Base-by-base conservation (phyloP, 2,888 invertebrate genomes). In the Marasmarcha lunaedactyla region DNA sequence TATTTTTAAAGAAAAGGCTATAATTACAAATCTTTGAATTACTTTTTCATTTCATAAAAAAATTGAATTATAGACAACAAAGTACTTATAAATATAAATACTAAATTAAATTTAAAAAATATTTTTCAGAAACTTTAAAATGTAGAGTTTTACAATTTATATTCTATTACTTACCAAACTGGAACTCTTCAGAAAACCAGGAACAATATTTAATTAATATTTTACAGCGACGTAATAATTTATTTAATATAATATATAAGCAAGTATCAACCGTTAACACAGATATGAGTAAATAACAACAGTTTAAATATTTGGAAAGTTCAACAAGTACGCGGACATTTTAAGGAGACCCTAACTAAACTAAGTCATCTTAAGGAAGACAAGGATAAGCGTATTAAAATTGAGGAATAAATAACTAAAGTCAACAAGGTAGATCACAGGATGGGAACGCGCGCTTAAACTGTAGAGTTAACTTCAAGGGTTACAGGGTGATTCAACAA, bases 241-340 rank as follows among this genome's bases (percentile, higher is more conserved):
- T 11, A 30, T 30, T 30, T 10, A 11, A 30, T 10, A 4, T n/a
- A 10, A 30, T 11, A 30, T 11, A 30, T 6, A 11, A 20, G 20
- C 20, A 20, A 30, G 10, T 11, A 73, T 76, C 68, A 81, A 81
- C 79, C 78, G 72, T 66, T 81, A 81, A 79, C 78, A 79, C 77
- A 77, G 78, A 71, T 76, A 64, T 57, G 70, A 77, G 74, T 74
- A 64, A 68, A 63, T 50, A 73, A 74, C 71, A 79, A 78, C 71
- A 74, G 76, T 70, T 20, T 72, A 78, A 73, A 79, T 68, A 71
- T 73, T 62, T 73, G 64, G 68, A 78, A 77, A 78, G 71, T 71
- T 76, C 67, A 77, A 78, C 77, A 73, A 72, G 64, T 68, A 59
- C 61, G 63, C 58, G 61, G 50, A 46, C 56, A 55, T 69, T 57